phyloP scores from a whole-genome alignment of 2,113 vertebrate species.

The Hippotragus niger region DNA sequence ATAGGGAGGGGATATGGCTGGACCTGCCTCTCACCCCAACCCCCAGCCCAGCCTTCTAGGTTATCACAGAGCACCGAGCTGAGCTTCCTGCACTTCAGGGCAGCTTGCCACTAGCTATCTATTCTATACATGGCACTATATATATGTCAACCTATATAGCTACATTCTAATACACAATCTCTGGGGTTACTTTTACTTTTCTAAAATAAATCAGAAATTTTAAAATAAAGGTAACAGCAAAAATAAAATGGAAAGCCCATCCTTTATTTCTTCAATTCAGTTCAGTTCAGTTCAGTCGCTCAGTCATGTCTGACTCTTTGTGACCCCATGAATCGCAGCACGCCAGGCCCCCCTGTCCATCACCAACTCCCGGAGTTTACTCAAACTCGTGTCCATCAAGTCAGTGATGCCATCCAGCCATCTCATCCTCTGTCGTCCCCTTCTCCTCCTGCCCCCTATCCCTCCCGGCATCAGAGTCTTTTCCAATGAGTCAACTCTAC shows the following conservation, averaged over 20 bases:
- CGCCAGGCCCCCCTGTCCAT: too few species aligned
- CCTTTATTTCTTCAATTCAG: background rate
- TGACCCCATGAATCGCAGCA: too few species aligned
- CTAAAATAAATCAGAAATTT: background rate
- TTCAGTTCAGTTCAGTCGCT: too few species aligned
- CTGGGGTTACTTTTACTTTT: background rate
- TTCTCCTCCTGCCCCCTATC: too few species aligned
- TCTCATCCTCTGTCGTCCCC: too few species aligned
- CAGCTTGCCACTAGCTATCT: background rate
- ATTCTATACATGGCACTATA: background rate
- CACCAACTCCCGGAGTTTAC: too few species aligned
- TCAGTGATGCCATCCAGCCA: too few species aligned
- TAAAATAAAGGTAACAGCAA: background rate
- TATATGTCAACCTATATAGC: background rate
- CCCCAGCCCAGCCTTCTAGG: background rate
- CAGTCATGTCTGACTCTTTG: too few species aligned
- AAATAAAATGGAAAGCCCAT: background rate
- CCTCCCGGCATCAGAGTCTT: too few species aligned
- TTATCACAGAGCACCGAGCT: background rate
- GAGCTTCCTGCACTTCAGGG: background rate
- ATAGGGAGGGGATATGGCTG: background rate
- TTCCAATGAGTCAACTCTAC: background rate
- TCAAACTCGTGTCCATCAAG: accelerated
- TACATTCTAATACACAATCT: background rate
- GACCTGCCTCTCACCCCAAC: background rate